A percentile compares a stretch with the other conserved stretches of the same genome.
phyloP scores from a whole-genome alignment of 2,888 invertebrate species.

The Creontiades dilutus region DNA sequence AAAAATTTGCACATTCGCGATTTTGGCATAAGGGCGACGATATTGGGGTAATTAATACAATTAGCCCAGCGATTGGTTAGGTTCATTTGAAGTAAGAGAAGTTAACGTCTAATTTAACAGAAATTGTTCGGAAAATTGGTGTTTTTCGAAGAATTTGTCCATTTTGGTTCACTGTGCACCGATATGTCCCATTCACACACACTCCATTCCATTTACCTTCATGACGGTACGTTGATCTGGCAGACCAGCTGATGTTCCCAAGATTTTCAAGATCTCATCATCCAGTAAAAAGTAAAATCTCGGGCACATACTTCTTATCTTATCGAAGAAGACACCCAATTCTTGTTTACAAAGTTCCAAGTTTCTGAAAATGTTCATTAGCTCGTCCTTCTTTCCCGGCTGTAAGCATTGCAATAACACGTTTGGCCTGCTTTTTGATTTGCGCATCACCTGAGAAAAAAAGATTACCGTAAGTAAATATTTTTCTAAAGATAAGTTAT shows the following conservation, averaged over 20 bases:
- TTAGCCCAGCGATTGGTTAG: too few species aligned
- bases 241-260: conserved; percentile 83
- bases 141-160: too few species aligned
- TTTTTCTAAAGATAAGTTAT: too few species aligned
- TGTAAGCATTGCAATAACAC: conserved; percentile 90
- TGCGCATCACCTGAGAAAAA: conserved; percentile 86
- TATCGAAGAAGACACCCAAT: conserved; percentile 92
- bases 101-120: too few species aligned
- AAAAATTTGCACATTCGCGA: too few species aligned
- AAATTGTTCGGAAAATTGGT: too few species aligned
- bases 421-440: conserved; percentile 88
- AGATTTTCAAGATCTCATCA: conserved; percentile 92
- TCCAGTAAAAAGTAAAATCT: conserved; percentile 96
- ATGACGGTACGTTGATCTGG: not conserved
- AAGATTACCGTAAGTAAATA: too few species aligned
- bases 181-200: too few species aligned
- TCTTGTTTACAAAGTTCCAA: conserved; percentile 95
- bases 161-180: too few species aligned
- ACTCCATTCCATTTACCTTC: not conserved
- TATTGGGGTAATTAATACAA: too few species aligned
- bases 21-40: too few species aligned
- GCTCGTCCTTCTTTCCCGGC: conserved; percentile 86
- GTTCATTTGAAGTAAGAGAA: too few species aligned
- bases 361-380: conserved; percentile 85
- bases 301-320: conserved; percentile 92